Evolutionary conservation across 2,113 vertebrate genomes (phyloP).

Genomic region (Phocoena phocoena): DNA sequence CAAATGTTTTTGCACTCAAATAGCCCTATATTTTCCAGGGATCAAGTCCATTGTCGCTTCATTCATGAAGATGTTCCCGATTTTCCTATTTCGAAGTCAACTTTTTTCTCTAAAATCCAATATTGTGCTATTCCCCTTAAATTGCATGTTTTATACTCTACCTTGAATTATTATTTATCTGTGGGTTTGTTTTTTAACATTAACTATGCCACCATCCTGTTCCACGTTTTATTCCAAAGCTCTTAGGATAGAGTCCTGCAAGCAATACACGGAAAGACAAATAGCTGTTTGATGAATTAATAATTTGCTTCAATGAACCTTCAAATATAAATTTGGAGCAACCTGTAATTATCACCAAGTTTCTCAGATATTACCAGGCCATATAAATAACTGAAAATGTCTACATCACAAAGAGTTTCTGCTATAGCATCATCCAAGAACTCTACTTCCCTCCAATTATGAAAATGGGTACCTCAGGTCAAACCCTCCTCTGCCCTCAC

Average conservation of each 20-base stretch:
- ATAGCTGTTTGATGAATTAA: neutral
- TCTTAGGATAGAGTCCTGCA: neutral
- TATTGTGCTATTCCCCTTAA: neutral
- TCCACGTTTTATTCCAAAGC: neutral
- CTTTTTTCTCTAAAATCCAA: neutral
- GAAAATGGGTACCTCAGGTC: neutral
- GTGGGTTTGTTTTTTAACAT: neutral
- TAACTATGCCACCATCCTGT: rapidly evolving
- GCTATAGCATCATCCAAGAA: neutral
- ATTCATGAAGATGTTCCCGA: neutral
- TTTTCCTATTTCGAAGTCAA: neutral
- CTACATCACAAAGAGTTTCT: neutral
- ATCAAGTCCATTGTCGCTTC: neutral
- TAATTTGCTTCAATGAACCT: neutral
- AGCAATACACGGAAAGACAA: neutral
- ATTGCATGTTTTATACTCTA: rapidly evolving
- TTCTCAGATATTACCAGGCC: neutral
- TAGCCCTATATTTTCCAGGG: rapidly evolving
- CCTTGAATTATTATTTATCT: neutral
- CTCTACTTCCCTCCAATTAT: rapidly evolving
- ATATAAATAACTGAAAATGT: neutral
- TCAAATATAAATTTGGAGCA: neutral
- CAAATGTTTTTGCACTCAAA: rapidly evolving
- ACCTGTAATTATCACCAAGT: neutral
- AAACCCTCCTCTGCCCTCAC: neutral